Percentiles rank a stretch among this genome's conserved stretches.
Conservation (phyloP, 2,797 vertebrate genomes). For the Salmo trutta region DNA sequence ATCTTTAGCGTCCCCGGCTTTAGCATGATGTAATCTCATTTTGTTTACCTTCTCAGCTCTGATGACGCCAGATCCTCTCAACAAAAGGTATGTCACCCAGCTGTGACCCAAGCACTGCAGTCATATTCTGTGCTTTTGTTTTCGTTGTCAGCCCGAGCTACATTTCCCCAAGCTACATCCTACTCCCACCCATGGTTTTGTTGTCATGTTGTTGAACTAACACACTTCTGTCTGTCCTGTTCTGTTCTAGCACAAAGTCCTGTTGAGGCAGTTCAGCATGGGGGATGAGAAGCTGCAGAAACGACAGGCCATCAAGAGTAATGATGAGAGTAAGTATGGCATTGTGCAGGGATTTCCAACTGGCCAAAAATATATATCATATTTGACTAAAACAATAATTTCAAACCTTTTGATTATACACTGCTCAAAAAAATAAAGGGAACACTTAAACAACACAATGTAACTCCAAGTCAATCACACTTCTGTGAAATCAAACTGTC, state of each 20-base stretch:
- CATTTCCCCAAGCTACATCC: background rate
- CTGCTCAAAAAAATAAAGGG: too few relatives aligned
- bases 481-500: too few relatives aligned
- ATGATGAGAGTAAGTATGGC: conserved; percentile 89
- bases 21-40: background rate
- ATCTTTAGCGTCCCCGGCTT: background rate
- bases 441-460: too few relatives aligned
- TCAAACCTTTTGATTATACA: too few relatives aligned
- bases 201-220: conserved; percentile 3
- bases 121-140: background rate
- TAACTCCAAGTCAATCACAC: too few relatives aligned
- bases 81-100: conserved; percentile 83
- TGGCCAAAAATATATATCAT: too few relatives aligned
- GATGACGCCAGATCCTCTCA: conserved; percentile 86
- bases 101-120: background rate
- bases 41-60: conserved; percentile 74
- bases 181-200: background rate
- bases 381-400: too few relatives aligned
- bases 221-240: conserved; percentile 5
- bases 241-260: conserved; percentile 88
- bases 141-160: background rate
- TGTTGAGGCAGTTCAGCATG: conserved; percentile 90
- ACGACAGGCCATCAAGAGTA: conserved; percentile 87
- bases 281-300: conserved; percentile 91
- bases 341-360: background rate